A percentile compares a stretch with the other conserved stretches of the same genome.
Conservation (phyloP, 2,113 vertebrate species). For the Vidua chalybeata region DNA sequence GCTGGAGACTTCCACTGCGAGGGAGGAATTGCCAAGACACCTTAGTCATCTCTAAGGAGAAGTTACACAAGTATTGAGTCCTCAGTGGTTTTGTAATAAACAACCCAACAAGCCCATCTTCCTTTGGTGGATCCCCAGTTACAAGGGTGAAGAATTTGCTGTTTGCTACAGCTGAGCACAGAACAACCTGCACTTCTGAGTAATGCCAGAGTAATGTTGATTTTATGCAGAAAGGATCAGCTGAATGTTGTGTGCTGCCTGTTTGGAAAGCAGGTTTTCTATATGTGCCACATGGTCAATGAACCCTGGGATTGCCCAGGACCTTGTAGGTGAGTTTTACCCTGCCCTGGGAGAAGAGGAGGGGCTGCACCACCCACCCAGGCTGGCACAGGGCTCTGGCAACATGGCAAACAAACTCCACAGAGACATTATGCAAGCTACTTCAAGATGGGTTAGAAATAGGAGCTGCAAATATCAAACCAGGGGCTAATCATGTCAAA, state of each 20-base stretch:
- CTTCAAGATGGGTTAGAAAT: background rate
- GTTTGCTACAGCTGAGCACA: background rate
- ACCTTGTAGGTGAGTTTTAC: background rate
- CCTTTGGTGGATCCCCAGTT: background rate
- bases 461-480: background rate
- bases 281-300: fast-evolving
- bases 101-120: background rate
- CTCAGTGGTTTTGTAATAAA: background rate
- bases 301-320: background rate
- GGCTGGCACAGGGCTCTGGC: background rate
- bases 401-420: background rate
- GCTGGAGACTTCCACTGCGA: background rate
- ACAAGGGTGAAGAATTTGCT: background rate
- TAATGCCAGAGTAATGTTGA: background rate
- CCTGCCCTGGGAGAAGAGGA: background rate
- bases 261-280: background rate
- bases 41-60: background rate
- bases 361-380: background rate
- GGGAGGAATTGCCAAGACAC: background rate
- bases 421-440: background rate
- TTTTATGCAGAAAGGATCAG: background rate
- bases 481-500: background rate
- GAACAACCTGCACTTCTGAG: background rate
- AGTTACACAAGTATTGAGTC: background rate
- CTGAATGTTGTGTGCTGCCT: background rate